Conservation (phyloP, 2,113 vertebrate species). For the Otis tarda region DNA sequence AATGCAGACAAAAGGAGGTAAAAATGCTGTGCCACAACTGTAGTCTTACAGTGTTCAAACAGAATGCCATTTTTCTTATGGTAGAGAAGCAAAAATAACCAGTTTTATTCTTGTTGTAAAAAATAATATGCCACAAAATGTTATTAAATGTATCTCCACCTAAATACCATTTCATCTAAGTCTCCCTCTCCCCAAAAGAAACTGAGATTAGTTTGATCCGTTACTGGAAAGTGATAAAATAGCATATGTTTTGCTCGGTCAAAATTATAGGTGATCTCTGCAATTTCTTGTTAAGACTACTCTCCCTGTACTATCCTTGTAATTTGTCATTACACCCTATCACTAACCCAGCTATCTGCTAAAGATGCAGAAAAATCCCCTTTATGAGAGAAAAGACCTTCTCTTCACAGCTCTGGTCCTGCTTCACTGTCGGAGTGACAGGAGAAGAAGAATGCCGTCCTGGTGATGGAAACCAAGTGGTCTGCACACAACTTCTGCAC, state of each 20-base stretch:
- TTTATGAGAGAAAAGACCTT: neutral
- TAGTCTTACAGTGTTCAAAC: neutral
- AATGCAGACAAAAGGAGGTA: neutral
- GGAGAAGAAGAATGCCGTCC: neutral
- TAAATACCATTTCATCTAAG: neutral
- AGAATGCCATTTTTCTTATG: neutral
- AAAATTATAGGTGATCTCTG: slow-evolving; percentile 27
- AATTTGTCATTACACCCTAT: slow-evolving; percentile 9
- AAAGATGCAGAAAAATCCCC: neutral
- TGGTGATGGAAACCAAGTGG: neutral
- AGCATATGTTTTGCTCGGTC: neutral
- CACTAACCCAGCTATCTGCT: neutral
- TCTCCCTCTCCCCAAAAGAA: neutral
- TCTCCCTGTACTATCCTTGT: neutral
- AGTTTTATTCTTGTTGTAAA: slow-evolving; percentile 10
- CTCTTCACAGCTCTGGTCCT: neutral
- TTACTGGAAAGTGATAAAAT: slow-evolving; percentile 20
- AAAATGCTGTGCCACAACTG: neutral
- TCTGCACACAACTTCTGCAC: neutral
- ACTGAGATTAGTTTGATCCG: neutral
- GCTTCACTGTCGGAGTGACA: neutral
- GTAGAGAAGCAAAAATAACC: slow-evolving; percentile 15
- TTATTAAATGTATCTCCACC: slow-evolving; percentile 7
- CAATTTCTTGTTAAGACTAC: slow-evolving; percentile 3
- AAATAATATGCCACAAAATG: neutral